Percentiles rank a stretch among this genome's conserved stretches.
Conservation (phyloP, 2,797 vertebrate species). For the Monodelphis domestica region DNA sequence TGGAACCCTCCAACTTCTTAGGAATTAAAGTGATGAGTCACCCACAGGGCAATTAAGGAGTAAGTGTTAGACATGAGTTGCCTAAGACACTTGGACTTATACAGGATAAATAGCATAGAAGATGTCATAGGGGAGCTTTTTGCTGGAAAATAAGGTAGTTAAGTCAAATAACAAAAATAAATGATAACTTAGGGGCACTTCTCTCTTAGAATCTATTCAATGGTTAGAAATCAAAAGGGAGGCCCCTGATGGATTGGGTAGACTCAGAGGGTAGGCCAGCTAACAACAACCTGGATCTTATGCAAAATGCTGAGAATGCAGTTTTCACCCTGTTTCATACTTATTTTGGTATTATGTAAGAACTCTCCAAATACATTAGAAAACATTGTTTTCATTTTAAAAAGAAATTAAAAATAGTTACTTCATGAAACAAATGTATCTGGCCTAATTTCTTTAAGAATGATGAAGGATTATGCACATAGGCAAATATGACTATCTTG, state of each 20-base stretch:
- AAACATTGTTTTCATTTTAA: conserved; percentile 74
- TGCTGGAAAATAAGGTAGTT: background rate
- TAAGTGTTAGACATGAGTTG: background rate
- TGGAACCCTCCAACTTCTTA: background rate
- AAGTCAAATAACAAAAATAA: background rate
- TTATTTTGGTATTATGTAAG: background rate
- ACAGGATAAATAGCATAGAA: background rate
- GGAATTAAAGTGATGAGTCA: background rate
- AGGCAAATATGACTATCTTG: conserved; percentile 63
- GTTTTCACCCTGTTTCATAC: background rate
- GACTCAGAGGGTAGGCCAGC: background rate
- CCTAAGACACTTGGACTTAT: background rate
- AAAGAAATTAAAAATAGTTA: conserved; percentile 56
- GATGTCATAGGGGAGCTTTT: background rate
- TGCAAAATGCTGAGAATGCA: background rate
- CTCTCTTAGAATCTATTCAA: background rate
- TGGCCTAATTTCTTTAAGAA: conserved; percentile 31
- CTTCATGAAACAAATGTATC: conserved; percentile 74
- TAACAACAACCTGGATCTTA: no score
- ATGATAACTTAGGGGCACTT: background rate
- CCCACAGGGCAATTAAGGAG: background rate
- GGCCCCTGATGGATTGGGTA: background rate
- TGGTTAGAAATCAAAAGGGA: background rate
- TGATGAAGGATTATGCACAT: conserved; percentile 70
- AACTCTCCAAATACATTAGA: background rate